phyloP scores from a whole-genome alignment of 2,888 invertebrate genomes.

The Anodontia alba region DNA sequence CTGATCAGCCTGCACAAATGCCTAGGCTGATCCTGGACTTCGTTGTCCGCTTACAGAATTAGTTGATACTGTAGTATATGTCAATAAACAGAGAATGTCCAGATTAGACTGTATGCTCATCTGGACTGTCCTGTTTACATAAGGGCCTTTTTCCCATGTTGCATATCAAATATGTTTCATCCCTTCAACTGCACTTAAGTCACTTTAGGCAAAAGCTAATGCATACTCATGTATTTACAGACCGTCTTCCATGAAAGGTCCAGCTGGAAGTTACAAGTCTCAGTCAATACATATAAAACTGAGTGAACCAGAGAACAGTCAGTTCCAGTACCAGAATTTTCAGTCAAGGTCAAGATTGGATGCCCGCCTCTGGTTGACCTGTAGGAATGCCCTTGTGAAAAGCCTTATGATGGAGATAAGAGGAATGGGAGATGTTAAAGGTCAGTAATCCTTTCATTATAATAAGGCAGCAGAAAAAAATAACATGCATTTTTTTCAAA shows the following conservation, averaged over 20 bases:
- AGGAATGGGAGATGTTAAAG: constrained; percentile 83
- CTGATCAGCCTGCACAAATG: too few species aligned
- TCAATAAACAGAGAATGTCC: too few species aligned
- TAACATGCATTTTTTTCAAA: not conserved
- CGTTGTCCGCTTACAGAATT: too few species aligned
- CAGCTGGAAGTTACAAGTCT: constrained; percentile 39
- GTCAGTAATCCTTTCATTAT: constrained; percentile 67
- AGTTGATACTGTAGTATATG: too few species aligned
- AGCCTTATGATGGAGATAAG: constrained; percentile 79
- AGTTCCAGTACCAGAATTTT: constrained; percentile 83
- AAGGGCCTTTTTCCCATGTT: too few species aligned
- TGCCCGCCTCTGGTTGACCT: constrained; percentile 82
- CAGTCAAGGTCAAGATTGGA: constrained; percentile 82
- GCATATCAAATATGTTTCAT: too few species aligned
- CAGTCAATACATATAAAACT: constrained; percentile 64
- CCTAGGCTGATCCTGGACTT: too few species aligned
- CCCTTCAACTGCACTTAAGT: too few species aligned
- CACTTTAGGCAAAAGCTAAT: too few species aligned
- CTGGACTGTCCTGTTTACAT: too few species aligned
- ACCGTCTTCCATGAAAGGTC: constrained; percentile 76
- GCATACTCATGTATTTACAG: constrained; percentile 55
- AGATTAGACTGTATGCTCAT: too few species aligned
- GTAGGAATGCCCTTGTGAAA: constrained; percentile 78
- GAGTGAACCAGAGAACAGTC: constrained; percentile 76
- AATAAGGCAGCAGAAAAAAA: not conserved